phyloP scores from a whole-genome alignment of 53 echinoderm and acorn worm genomes.

The Holothuria leucospilota region DNA sequence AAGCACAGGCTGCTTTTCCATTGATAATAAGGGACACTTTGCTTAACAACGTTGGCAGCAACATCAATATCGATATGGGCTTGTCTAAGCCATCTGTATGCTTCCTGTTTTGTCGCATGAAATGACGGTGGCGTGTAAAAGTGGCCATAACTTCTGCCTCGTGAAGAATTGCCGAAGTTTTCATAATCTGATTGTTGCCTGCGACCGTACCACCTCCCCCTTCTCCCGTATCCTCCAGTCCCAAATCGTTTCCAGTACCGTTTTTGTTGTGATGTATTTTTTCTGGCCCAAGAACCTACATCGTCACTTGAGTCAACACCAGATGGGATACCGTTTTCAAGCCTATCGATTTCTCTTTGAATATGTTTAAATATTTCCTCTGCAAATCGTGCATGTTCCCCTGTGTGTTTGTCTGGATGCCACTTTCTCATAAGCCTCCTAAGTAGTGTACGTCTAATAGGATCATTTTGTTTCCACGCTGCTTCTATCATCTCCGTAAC shows the following conservation, averaged over 20 bases:
- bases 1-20: conserved; percentile 55
- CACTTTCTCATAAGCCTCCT: conserved; percentile 54
- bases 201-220: background rate
- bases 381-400: conserved; percentile 18
- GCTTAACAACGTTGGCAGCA: background rate
- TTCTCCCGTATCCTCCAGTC: too few species aligned
- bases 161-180: too few species aligned
- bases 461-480: conserved; percentile 34
- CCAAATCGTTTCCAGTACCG: background rate
- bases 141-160: background rate
- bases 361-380: conserved; percentile 63
- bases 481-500: conserved; percentile 44
- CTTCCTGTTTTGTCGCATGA: background rate
- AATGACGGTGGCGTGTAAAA: conserved; percentile 27
- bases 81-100: background rate
- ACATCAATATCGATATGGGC: background rate
- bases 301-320: background rate
- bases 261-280: background rate
- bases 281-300: background rate
- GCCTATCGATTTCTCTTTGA: conserved; percentile 30
- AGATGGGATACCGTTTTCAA: conserved; percentile 19
- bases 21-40: conserved; percentile 41
- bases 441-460: conserved; percentile 16
- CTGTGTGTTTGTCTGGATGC: conserved; percentile 61
- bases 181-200: background rate